These are phyloP conservation scores for Penaeus chinensis DNA, from an alignment of 1,140 invertebrate genomes.

Conservation along the genomic window DNA sequence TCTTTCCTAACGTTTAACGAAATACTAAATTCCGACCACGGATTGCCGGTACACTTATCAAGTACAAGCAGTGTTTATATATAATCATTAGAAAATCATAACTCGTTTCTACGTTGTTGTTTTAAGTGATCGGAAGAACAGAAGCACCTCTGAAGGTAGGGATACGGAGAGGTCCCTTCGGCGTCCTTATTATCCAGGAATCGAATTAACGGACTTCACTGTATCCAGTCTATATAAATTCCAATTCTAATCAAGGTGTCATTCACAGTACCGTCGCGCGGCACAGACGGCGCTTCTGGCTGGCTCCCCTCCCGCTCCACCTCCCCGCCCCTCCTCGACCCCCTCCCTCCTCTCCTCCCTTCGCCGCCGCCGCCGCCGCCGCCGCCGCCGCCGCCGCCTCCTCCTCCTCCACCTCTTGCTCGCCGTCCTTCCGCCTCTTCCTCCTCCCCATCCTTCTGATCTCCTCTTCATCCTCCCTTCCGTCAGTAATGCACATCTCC, in stretches of 20 bases:
- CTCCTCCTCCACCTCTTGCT: not conserved
- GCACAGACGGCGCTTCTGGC: conserved; percentile 13
- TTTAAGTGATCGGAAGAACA: too few species aligned
- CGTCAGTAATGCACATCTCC: conserved; percentile 54
- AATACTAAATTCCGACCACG: too few species aligned
- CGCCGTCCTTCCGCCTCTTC: not conserved
- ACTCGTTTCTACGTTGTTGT: too few species aligned
- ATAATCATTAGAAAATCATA: too few species aligned
- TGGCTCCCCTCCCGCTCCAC: not conserved
- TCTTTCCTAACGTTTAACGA: too few species aligned
- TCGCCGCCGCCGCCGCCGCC: conserved; percentile 13
- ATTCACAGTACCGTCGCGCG: conserved; percentile 32
- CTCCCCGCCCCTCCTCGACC: not conserved
- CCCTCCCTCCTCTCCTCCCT: not conserved
- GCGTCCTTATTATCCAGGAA: not conserved
- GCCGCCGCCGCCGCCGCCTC: conserved; percentile 1
- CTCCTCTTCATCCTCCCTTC: conserved; percentile 25
- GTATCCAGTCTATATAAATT: conserved; percentile 45
- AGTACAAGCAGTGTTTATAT: too few species aligned
- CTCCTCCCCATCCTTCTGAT: conserved; percentile 28
- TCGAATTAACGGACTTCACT: conserved; percentile 21
- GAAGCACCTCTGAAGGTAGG: not conserved
- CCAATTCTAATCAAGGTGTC: conserved; percentile 47
- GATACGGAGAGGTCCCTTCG: not conserved
- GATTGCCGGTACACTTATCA: too few species aligned